A percentile compares a stretch with the other conserved stretches of the same genome.
Evolutionary conservation across 2,113 vertebrate genomes (phyloP).

Genomic region (Aleadryas rufinucha): DNA sequence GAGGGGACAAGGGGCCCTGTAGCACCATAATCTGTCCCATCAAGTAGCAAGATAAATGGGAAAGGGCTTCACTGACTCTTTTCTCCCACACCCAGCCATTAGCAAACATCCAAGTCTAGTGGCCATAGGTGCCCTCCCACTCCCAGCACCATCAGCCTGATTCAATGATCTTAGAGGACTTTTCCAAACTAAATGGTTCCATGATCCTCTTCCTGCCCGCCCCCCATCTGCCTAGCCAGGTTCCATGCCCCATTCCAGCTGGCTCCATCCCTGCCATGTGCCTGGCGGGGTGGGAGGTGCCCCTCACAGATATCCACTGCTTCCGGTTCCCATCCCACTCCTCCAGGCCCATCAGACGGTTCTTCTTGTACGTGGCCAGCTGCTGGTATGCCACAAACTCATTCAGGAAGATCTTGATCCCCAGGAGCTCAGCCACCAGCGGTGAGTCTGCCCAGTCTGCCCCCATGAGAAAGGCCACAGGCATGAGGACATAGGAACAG

Average conservation of each 20-base stretch:
- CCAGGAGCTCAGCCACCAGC: constrained; percentile 85
- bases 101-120: not conserved
- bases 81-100: not conserved
- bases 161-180: not conserved
- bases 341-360: constrained; percentile 75
- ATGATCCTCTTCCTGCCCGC: not conserved
- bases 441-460: constrained; percentile 82
- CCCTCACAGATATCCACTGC: constrained; percentile 89
- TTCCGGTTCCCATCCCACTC: constrained; percentile 60
- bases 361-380: constrained; percentile 77
- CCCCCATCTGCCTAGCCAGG: not conserved
- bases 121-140: not conserved
- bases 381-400: constrained; percentile 92
- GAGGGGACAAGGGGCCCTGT: not conserved
- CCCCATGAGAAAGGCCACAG: constrained; percentile 92
- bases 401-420: constrained; percentile 91
- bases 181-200: not conserved
- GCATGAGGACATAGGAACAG: constrained; percentile 92
- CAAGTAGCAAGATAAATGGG: not conserved
- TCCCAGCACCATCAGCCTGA: not conserved
- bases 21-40: not conserved
- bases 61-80: not conserved
- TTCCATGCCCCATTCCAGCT: not conserved
- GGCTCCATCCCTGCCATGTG: not conserved
- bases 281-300: not conserved